Evolutionary conservation across 2,113 vertebrate species (phyloP).

Genomic region (Eolophus roseicapilla): DNA sequence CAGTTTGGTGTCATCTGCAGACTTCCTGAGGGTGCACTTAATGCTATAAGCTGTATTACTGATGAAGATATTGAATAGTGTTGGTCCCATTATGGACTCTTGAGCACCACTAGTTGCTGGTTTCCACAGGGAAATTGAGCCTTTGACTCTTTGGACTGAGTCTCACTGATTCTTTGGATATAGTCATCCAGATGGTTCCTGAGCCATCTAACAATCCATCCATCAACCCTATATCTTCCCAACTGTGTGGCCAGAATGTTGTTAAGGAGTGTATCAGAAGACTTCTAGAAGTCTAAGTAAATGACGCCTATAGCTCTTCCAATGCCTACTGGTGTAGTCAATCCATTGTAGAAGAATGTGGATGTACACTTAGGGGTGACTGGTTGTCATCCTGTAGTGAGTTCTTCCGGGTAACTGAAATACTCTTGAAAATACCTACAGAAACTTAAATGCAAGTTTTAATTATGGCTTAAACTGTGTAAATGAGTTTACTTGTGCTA

Average conservation of each 20-base stretch:
- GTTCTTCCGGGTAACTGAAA: neutral
- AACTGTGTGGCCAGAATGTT: neutral
- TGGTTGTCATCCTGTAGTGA: neutral
- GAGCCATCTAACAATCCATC: neutral
- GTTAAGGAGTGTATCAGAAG: neutral
- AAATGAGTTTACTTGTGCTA: neutral
- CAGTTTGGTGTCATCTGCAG: neutral
- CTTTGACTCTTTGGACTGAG: neutral
- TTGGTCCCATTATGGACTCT: neutral
- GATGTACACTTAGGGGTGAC: neutral
- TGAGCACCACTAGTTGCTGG: neutral
- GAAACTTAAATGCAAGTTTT: neutral
- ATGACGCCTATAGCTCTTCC: neutral
- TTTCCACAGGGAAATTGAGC: neutral
- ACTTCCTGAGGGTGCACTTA: neutral
- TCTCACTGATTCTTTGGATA: neutral
- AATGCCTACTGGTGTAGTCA: neutral
- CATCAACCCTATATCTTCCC: neutral
- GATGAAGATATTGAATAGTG: neutral
- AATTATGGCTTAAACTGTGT: neutral
- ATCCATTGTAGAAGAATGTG: neutral
- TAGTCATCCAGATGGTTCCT: neutral
- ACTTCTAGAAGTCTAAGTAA: neutral
- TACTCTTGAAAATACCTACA: neutral
- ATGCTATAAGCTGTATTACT: neutral